Evolutionary conservation across 2,888 invertebrate genomes (phyloP).

Genomic region (Parascotia fuliginaria): DNA sequence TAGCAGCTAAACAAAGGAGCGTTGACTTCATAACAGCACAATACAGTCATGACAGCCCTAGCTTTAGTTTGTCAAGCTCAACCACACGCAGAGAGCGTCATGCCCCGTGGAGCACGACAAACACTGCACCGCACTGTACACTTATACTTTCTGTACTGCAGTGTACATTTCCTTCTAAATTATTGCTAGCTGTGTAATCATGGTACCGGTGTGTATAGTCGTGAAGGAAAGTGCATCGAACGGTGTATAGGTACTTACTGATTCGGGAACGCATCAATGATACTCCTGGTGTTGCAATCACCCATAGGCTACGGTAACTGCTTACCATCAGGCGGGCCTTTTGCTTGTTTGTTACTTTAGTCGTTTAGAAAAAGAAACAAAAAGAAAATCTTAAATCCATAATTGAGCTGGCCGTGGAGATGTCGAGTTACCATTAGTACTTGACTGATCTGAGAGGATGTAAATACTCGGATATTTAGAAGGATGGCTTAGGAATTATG

Average conservation of each 20-base stretch:
- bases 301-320: too few relatives aligned
- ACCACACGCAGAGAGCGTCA: constrained; percentile 34
- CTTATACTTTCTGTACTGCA: constrained; percentile 58
- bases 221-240: neutral
- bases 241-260: neutral
- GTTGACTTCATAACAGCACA: constrained; percentile 4
- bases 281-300: too few relatives aligned
- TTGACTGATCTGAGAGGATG: too few relatives aligned
- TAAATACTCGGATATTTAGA: too few relatives aligned
- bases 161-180: constrained; percentile 25
- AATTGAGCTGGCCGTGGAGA: too few relatives aligned
- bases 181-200: neutral
- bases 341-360: too few relatives aligned
- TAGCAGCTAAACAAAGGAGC: neutral
- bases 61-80: constrained; percentile 20
- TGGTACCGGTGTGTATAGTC: neutral
- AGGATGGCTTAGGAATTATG: too few relatives aligned
- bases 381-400: too few relatives aligned
- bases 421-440: too few relatives aligned
- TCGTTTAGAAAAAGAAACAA: too few relatives aligned
- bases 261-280: too few relatives aligned
- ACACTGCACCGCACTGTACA: constrained; percentile 26
- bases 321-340: too few relatives aligned
- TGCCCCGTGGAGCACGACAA: constrained; percentile 42
- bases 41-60: constrained; percentile 28